Evolutionary conservation across 2,797 vertebrate species (phyloP), one percentile per base, ranked within the genome.

Genomic region (Pseudopleuronectes americanus): DNA sequence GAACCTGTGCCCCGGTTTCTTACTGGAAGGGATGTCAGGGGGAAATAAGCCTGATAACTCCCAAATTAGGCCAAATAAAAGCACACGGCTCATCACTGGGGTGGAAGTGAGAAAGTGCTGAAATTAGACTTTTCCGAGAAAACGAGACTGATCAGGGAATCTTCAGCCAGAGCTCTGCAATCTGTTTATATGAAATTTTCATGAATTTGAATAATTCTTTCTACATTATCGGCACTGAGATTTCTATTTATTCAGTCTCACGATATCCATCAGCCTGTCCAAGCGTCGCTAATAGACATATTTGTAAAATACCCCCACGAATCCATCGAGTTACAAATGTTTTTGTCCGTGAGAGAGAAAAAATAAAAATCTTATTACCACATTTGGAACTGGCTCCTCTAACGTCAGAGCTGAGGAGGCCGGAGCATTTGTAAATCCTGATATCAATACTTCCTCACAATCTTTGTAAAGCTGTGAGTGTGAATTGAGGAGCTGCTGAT

Each of bases 381-480:
- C 64, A 74, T 74, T 54, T 70, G 65, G 63, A 73, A 77, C 66
- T 62, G 74, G 67, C 67, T 66, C 33, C 54, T 17, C 54, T 4
- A 54, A 73, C 19, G 19, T 55, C 68, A 53, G 64, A 66, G 68
- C 77, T 1, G 19, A 65, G 67, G 66, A 62, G 77, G 64, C 79
- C 74, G 79, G 54, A 64, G 65, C 75, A 80, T 88, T 89, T 88
- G 77, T 88, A 81, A 84, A 82, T 76, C 60, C 59, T 84, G 77
- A 85, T 89, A 86, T 84, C 83, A 87, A 88, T 88, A 89, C 7
- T 86, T 87, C 64, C 71, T 80, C 64, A 49, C 84, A 78, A 75
- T 90, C 81, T 87, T 77, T 70, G 85, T 71, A 59, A 66, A 58
- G 73, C 69, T 68, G 71, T 79, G 76, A 80, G 58, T 80, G 69